Base-by-base conservation (phyloP, 2,888 invertebrate genomes). In the Nephrotoma flavescens region DNA sequence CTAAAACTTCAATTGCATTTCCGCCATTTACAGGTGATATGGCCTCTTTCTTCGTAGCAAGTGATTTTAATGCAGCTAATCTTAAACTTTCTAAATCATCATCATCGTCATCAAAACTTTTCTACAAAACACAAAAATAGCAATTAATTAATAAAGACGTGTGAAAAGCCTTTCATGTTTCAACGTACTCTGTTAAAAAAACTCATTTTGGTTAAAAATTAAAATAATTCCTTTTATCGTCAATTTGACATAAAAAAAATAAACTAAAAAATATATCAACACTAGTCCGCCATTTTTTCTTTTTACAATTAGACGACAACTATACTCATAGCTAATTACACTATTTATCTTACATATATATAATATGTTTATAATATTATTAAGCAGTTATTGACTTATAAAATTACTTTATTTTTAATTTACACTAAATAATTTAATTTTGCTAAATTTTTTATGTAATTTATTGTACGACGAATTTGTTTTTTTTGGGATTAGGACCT, bases 11-110 rank as follows among this genome's bases (percentile, higher is more conserved):
- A 52, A 86, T 86, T 6, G 86, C 86, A 52, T 57, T 57, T 19
- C 86, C 86, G 7, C 12, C 45, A 47, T 15, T 47, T 85, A 83
- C 7, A 44, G 86, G n/a, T 52, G 85, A n/a, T 45, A 86, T 11
- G 31, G 71, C 42, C 12, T 88, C 88, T 86, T 88, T 88, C 87
- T 88, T 88, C 15, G 41, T 15, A 31, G 88, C 87, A n/a, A 88
- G 42, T 0, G 89, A 88, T 87, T 89, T 89, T 41, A 89, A 86
- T 41, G 89, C 89, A 7, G 86, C 88, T 41, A 88, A 87, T 15
- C 89, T 88, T 44, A 89, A 86, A 41, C 86, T 86, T 87, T 89
- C 89, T n/a, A 89, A 87, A 87, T 89, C 89, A 2, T 88, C 88
- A 45, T 88, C 88, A 31, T 88, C 88, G 15, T 88, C 88, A 45